A percentile compares a stretch with the other conserved stretches of the same genome.
Conservation (phyloP, 2,888 invertebrate genomes). For the Pardosa pseudoannulata region DNA sequence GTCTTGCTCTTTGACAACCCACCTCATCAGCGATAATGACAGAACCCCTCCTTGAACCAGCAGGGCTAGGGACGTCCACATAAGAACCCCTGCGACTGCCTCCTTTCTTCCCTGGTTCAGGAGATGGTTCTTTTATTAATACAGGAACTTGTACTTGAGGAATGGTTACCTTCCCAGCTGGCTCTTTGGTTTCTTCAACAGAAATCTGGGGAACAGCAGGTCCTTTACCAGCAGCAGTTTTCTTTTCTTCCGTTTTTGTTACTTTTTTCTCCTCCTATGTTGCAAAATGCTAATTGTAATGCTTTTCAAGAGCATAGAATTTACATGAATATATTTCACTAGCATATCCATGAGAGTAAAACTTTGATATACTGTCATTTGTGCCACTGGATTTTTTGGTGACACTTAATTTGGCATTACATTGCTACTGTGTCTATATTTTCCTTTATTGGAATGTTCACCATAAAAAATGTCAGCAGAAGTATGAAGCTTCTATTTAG, state of each 20-base stretch:
- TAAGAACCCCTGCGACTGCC: slow-evolving; percentile 88
- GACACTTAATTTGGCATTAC: no score
- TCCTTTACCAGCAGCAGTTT: slow-evolving; percentile 26
- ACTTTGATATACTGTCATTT: no score
- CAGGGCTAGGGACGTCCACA: slow-evolving; percentile 81
- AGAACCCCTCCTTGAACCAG: slow-evolving; percentile 84
- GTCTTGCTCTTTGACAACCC: slow-evolving; percentile 78
- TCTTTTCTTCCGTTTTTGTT: slow-evolving; percentile 70
- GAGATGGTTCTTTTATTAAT: slow-evolving; percentile 73
- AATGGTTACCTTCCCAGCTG: slow-evolving; percentile 26
- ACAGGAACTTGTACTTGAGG: slow-evolving; percentile 61
- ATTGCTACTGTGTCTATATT: no score
- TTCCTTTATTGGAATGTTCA: no score
- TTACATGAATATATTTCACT: no score
- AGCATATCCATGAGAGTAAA: no score
- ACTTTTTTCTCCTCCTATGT: slow-evolving; percentile 64
- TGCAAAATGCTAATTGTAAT: no score
- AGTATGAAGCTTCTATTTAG: no score
- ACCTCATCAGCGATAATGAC: slow-evolving; percentile 97
- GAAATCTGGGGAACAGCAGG: slow-evolving; percentile 63
- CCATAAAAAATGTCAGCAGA: no score
- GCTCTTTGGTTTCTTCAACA: slow-evolving; percentile 50
- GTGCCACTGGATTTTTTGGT: no score
- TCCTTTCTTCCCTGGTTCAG: slow-evolving; percentile 64
- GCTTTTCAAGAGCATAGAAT: no score